phyloP scores from a whole-genome alignment of 2,113 vertebrate genomes.

The Todiramphus saurophagus region DNA sequence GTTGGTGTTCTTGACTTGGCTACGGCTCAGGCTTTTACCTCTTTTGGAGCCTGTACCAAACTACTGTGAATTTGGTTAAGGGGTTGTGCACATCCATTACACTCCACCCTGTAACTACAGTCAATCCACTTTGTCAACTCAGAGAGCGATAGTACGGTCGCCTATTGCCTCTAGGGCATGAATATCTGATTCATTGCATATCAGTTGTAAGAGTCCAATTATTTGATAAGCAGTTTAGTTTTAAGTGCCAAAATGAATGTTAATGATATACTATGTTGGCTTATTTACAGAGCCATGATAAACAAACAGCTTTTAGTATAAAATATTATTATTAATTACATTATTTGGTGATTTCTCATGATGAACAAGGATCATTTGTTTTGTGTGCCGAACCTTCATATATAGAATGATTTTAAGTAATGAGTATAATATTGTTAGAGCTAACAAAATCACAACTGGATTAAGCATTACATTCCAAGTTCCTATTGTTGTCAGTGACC shows the following conservation, averaged over 20 bases:
- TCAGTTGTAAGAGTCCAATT: not conserved
- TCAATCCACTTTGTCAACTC: not conserved
- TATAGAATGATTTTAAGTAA: not conserved
- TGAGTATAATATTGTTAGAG: not conserved
- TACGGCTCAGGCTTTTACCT: not conserved
- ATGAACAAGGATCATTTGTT: not conserved
- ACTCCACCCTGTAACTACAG: not conserved
- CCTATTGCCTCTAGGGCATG: not conserved
- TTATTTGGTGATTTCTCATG: not conserved
- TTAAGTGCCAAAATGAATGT: not conserved
- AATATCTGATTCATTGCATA: not conserved
- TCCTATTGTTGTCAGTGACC: not conserved
- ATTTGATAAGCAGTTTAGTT: not conserved
- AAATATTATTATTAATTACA: not conserved
- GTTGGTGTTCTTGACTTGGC: not conserved
- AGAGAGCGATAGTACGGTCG: not conserved
- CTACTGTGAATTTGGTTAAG: not conserved
- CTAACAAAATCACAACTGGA: not conserved
- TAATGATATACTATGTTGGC: not conserved
- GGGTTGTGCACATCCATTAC: not conserved
- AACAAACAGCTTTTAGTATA: not conserved
- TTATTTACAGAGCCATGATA: not conserved
- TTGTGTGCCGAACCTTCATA: not conserved
- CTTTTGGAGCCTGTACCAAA: not conserved
- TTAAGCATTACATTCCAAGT: not conserved